These are phyloP conservation scores for Amblyjoppa fuscipennis DNA, from an alignment of 2,888 invertebrate species.

Conservation along the genomic window DNA sequence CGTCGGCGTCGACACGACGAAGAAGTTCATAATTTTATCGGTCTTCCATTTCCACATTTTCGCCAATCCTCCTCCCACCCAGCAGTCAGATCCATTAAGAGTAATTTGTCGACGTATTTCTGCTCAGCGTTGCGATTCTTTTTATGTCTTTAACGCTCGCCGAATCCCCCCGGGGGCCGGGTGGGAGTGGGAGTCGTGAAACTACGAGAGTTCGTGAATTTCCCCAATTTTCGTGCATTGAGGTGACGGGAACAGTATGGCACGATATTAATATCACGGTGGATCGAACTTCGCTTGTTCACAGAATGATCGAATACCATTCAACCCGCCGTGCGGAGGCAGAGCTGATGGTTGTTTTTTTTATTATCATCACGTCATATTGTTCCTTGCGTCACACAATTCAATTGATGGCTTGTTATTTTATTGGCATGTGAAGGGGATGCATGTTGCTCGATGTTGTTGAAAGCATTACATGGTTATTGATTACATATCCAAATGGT, in stretches of 20 bases:
- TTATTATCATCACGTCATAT: slow-evolving; percentile 3
- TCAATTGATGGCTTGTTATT: slow-evolving; percentile 4
- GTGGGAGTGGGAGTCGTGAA: neutral
- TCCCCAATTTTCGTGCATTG: neutral
- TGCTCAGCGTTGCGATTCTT: slow-evolving; percentile 10
- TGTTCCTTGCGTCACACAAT: neutral
- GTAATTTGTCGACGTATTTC: slow-evolving; percentile 74
- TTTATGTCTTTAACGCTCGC: neutral
- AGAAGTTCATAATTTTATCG: slow-evolving; percentile 80
- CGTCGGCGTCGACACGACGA: slow-evolving; percentile 64
- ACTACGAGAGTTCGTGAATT: neutral
- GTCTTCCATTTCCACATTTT: slow-evolving; percentile 66
- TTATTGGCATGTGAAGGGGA: slow-evolving; percentile 5
- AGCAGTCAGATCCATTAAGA: slow-evolving; percentile 76
- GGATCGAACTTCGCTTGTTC: neutral
- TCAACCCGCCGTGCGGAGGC: neutral
- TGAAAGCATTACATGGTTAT: neutral
- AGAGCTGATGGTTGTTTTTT: neutral
- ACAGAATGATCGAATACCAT: neutral
- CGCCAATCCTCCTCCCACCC: slow-evolving; percentile 53
- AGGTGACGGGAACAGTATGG: neutral
- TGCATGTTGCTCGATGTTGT: neutral
- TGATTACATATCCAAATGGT: slow-evolving; percentile 1
- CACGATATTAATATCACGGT: neutral
- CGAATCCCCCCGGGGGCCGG: neutral